These are phyloP conservation scores for Trichonephila clavata DNA, from an alignment of 1,140 invertebrate genomes.

Conservation along the genomic window DNA sequence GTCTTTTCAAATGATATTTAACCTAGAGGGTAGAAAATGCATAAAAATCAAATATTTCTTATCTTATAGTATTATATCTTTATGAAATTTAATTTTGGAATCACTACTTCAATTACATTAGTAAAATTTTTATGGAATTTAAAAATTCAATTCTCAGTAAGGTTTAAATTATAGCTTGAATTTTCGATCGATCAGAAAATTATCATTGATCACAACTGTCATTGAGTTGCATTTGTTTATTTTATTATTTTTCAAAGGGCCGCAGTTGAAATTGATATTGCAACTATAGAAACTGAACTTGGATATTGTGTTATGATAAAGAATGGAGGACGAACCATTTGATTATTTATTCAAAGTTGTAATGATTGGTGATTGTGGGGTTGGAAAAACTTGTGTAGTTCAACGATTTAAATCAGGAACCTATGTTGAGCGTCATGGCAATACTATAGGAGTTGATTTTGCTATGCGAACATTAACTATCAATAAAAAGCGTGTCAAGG, in stretches of 20 bases:
- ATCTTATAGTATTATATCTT: too few relatives aligned
- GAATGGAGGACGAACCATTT: constrained; percentile 76
- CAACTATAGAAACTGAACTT: neutral
- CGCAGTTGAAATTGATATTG: neutral
- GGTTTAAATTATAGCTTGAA: too few relatives aligned
- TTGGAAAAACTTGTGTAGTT: constrained; percentile 96
- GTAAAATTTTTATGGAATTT: too few relatives aligned
- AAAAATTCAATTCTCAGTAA: too few relatives aligned
- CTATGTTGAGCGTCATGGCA: constrained; percentile 84
- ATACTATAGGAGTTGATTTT: constrained; percentile 99
- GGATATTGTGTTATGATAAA: constrained; percentile 35
- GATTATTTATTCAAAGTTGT: constrained; percentile 98
- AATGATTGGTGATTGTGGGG: constrained; percentile 95
- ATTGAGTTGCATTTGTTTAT: neutral
- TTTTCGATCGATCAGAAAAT: too few relatives aligned
- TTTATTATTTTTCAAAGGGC: neutral
- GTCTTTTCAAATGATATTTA: too few relatives aligned
- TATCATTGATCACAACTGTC: neutral
- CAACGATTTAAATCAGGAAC: constrained; percentile 84
- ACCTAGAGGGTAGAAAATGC: too few relatives aligned
- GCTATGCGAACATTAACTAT: constrained; percentile 99
- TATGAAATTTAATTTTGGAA: too few relatives aligned
- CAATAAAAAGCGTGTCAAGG: constrained; percentile 88
- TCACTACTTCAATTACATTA: too few relatives aligned
- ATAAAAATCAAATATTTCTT: too few relatives aligned